Evolutionary conservation across 2,797 vertebrate genomes (phyloP), one percentile per base, ranked within the genome.

Genomic region (Helarctos malayanus): DNA sequence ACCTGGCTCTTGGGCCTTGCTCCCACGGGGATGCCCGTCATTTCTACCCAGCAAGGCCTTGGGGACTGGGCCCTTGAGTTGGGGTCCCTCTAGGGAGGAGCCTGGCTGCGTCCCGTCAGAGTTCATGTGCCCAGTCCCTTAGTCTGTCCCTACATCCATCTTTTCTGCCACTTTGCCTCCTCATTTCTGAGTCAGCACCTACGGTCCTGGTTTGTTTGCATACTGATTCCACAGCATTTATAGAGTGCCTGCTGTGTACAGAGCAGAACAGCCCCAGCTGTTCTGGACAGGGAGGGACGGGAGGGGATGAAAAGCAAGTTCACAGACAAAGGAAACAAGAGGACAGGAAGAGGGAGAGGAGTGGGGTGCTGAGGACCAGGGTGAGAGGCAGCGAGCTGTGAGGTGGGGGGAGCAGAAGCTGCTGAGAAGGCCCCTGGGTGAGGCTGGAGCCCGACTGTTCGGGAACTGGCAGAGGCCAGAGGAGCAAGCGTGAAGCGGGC

Each of bases 61-160:
- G 0, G 0, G 52, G 35, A 7, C 45, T 1, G 0, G 41, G 25
- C 25, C 54, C 23, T 4, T 9, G 6, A 3, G 8, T 49, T 1
- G 11, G n/a, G 16, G 35, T 32, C 7, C 9, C 1, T 29, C 10
- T 13, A 9, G 15, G 49, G 25, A 38, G 25, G 47, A 15, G 14
- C 4, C 59, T n/a, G 41, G 49, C 68, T 68, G 8, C 0, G 0
- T 23, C 27, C 47, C 27, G 3, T 23, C 27, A 12, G 13, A 73
- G 54, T 14, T 13, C 29, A 3, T 12, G 11, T n/a, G 47, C 29
- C 15, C n/a, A 3, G 5, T 29, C 12, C 0, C 15, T 9, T 1
- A 47, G 13, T 14, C 69, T 3, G 0, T 15, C n/a, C 41, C 13
- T 16, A n/a, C 1, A 2, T 23, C 68, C 1, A 0, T n/a, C 54